Conservation (phyloP, 2,113 vertebrate genomes). For the Epinephelus fuscoguttatus region DNA sequence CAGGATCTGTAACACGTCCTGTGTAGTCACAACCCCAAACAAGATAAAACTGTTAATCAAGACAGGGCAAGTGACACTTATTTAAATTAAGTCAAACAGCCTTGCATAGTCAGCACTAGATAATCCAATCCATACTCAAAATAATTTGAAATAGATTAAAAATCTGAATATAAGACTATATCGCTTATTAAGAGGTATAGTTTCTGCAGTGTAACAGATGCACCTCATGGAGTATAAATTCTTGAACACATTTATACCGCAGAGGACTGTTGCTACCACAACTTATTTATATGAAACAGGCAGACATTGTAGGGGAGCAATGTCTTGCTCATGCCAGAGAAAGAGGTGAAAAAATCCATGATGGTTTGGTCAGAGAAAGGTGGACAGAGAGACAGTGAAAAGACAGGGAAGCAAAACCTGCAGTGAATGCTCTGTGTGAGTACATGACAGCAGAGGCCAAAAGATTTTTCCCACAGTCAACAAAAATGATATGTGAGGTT, state of each 20-base stretch:
- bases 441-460: background rate
- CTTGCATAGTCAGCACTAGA: background rate
- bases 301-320: background rate
- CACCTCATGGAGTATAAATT: background rate
- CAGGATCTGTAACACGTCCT: background rate
- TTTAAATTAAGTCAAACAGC: background rate
- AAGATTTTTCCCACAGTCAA: background rate
- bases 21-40: background rate
- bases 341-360: background rate
- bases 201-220: too few species aligned
- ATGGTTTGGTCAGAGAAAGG: background rate
- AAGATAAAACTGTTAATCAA: background rate
- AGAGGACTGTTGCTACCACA: background rate
- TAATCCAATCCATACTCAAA: background rate
- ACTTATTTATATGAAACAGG: background rate
- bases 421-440: background rate
- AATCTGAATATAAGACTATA: background rate
- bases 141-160: background rate
- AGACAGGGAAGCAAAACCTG: background rate
- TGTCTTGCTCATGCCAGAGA: background rate
- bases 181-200: too few species aligned
- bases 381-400: background rate
- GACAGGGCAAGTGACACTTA: background rate
- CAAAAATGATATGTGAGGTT: background rate
- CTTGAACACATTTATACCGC: background rate